Evolutionary conservation across 2,888 invertebrate species (phyloP).

Genomic region (Orchestes rusci): DNA sequence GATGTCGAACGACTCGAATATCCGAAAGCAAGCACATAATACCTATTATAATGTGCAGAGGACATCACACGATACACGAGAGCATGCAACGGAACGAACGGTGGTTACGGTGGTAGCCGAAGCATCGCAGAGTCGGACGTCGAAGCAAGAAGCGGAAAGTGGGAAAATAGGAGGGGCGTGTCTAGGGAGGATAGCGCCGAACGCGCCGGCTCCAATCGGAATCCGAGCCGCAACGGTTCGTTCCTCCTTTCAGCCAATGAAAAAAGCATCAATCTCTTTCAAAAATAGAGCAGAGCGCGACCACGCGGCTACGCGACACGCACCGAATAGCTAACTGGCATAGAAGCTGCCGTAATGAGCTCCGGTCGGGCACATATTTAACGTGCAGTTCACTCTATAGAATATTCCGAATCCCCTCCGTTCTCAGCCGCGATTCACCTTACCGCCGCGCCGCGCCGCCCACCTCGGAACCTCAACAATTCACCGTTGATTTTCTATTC

Average conservation of each 20-base stretch:
- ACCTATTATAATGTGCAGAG: neutral
- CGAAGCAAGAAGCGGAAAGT: neutral
- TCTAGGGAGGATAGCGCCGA: conserved; percentile 37
- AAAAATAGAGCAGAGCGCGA: conserved; percentile 44
- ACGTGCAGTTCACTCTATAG: conserved; percentile 45
- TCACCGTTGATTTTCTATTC: too few relatives aligned
- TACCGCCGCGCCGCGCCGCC: conserved; percentile 35
- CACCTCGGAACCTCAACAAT: too few relatives aligned
- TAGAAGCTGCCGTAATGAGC: conserved; percentile 44
- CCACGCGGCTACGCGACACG: conserved; percentile 41
- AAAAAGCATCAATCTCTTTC: conserved; percentile 49
- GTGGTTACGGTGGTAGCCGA: too few relatives aligned
- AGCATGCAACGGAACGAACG: too few relatives aligned
- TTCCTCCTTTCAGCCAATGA: conserved; percentile 46
- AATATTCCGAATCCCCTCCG: conserved; percentile 14
- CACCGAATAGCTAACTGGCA: conserved; percentile 42
- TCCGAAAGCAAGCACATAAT: neutral
- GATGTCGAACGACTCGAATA: too few relatives aligned
- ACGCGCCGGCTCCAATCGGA: conserved; percentile 42
- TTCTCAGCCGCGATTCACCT: conserved; percentile 34
- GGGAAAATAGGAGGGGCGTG: conserved; percentile 34
- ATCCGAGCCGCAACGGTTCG: conserved; percentile 33
- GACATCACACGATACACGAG: too few relatives aligned
- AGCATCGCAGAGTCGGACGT: too few relatives aligned
- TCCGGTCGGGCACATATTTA: conserved; percentile 46